Conservation (phyloP, 2,888 invertebrate species). For the Drosophila neonasuta region DNA sequence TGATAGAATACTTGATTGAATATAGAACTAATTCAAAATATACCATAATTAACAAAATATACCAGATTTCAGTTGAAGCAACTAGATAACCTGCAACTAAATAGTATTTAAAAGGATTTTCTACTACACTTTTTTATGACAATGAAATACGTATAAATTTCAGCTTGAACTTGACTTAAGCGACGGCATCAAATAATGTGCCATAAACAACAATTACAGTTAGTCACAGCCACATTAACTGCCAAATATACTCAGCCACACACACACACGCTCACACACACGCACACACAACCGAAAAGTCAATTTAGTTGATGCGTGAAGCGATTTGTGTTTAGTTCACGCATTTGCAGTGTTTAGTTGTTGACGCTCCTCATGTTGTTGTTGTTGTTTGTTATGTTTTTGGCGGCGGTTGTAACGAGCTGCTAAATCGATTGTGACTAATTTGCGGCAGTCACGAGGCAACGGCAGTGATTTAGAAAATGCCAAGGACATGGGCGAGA, state of each 20-base stretch:
- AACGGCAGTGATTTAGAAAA: constrained; percentile 61
- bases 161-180: neutral
- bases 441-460: constrained; percentile 69
- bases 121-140: constrained; percentile 5
- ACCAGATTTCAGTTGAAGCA: no score
- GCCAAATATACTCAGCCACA: constrained; percentile 12
- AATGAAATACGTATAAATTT: neutral
- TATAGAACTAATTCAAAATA: no score
- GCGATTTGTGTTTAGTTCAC: constrained; percentile 63
- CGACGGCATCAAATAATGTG: constrained; percentile 26
- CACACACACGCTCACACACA: neutral
- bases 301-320: constrained; percentile 73
- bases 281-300: constrained; percentile 28
- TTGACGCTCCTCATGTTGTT: constrained; percentile 27
- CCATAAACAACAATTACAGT: constrained; percentile 49
- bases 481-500: constrained; percentile 37
- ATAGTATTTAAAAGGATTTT: neutral
- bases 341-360: constrained; percentile 48
- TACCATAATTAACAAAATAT: no score
- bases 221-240: constrained; percentile 44
- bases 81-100: neutral
- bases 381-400: constrained; percentile 40
- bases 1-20: no score
- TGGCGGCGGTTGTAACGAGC: constrained; percentile 68
- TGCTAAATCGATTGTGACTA: constrained; percentile 77